These are phyloP conservation scores for Fringilla coelebs DNA, from an alignment of 2,797 vertebrate genomes.

Conservation along the genomic window DNA sequence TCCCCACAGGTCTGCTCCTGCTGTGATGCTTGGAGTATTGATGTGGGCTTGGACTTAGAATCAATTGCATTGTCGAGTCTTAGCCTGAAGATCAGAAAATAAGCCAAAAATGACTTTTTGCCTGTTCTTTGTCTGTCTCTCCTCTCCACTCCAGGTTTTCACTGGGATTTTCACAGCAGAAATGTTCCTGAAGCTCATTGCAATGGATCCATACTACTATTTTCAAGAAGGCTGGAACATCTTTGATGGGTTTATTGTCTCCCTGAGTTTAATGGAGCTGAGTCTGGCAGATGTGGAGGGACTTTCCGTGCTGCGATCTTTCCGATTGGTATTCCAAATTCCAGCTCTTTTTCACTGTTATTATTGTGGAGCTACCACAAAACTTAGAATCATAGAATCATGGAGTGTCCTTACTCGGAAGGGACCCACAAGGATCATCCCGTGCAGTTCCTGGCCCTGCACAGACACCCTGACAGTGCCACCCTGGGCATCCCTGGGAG, in stretches of 20 bases:
- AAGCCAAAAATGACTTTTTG: neutral
- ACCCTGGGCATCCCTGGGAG: neutral
- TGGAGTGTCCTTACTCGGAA: neutral
- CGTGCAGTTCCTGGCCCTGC: neutral
- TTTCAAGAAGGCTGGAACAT: slow-evolving; percentile 99
- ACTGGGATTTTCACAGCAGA: slow-evolving; percentile 98
- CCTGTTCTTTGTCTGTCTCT: neutral
- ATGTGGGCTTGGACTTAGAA: too few relatives aligned
- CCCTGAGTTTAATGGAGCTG: slow-evolving; percentile 96
- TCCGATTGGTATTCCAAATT: slow-evolving; percentile 88
- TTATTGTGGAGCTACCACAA: neutral
- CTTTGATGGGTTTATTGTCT: slow-evolving; percentile 97
- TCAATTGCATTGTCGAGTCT: accelerated
- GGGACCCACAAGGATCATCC: neutral
- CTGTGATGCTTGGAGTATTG: accelerated
- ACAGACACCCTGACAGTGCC: neutral
- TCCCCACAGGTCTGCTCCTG: neutral
- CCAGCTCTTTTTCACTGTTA: neutral
- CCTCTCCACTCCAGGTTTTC: slow-evolving; percentile 83
- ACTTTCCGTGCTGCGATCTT: slow-evolving; percentile 96
- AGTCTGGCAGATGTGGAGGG: slow-evolving; percentile 92
- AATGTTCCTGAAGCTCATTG: slow-evolving; percentile 97
- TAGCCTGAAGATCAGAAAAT: neutral
- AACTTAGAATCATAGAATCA: neutral
- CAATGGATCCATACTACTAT: slow-evolving; percentile 99